Evolutionary conservation across 2,797 vertebrate genomes (phyloP), one percentile per base, ranked within the genome.

Genomic region (Chaenodraco wilsoni): DNA sequence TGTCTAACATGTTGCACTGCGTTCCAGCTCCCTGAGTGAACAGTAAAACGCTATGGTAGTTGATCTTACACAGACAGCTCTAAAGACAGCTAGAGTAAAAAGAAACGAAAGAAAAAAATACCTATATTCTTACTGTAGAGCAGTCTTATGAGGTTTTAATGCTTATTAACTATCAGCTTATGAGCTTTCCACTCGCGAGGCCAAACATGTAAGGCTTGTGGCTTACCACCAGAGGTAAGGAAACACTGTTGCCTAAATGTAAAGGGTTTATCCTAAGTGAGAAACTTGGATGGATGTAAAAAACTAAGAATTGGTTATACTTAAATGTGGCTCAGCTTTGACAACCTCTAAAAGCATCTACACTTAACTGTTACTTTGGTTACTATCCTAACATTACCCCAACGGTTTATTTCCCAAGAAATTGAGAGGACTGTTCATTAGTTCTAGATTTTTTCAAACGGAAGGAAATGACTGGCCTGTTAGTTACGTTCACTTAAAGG

Each of bases 1-100:
- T 87, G 82, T 87, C 78, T 83, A 84, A 83, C 67, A 64, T 37
- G 49, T 43, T 4, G 31, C 40, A 19, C 45, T 66, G 45, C 3
- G 37, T 77, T 78, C 65, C 54, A 46, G 81, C 63, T 83, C 33
- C 81, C 62, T 4, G 21, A 65, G 54, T 67, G 51, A 69, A 54
- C 41, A 45, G 16, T 64, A 49, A 67, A 56, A 84, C 74, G 57
- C 69, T 83, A 60, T 58, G 70, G 58, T 71, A 56, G 40, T 81
- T 71, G 65, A 49, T 76, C 72, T 84, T 73, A 81, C 71, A 60
- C 13, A 33, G n/a, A 64, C 45, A 56, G 23, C n/a, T 58, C 5
- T 40, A 64, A 60, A 65, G 59, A 56, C 61, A 74, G 21, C 23
- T 27, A 65, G 19, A 15, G 44, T 43, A 74, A 75, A 65, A 19